Evolutionary conservation across 2,888 invertebrate genomes (phyloP).

Genomic region (Heteromurus nitidus): DNA sequence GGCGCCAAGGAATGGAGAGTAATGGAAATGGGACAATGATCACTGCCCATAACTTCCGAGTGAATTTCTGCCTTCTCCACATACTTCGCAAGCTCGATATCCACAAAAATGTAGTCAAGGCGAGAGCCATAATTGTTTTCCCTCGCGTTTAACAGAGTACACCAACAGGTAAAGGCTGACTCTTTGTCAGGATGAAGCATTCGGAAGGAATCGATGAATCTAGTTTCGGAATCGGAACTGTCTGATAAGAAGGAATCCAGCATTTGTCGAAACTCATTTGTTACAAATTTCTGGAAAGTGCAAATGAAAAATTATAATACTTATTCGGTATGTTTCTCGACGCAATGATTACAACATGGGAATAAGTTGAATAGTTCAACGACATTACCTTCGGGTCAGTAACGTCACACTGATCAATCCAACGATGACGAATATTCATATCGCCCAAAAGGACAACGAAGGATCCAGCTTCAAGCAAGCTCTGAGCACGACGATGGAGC

Average conservation of each 20-base stretch:
- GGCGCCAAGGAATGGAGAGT: conserved; percentile 62
- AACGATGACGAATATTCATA: conserved; percentile 65
- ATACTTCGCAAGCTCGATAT: conserved; percentile 58
- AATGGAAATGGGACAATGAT: conserved; percentile 70
- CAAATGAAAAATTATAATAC: too few relatives aligned
- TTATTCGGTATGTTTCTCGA: too few relatives aligned
- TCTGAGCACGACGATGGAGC: conserved; percentile 52
- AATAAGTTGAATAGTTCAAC: not conserved
- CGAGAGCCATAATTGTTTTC: conserved; percentile 70
- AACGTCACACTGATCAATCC: conserved; percentile 58
- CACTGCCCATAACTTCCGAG: conserved; percentile 65
- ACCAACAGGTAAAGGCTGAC: conserved; percentile 69
- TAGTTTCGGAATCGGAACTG: not conserved
- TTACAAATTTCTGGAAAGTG: conserved; percentile 42
- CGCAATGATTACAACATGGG: too few relatives aligned
- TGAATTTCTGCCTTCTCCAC: conserved; percentile 64
- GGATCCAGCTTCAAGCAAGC: conserved; percentile 52
- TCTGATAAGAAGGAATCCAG: conserved; percentile 45
- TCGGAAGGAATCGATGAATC: conserved; percentile 67
- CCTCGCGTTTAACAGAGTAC: conserved; percentile 63
- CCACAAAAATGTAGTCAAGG: conserved; percentile 69
- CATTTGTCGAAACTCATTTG: conserved; percentile 48
- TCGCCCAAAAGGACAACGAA: conserved; percentile 69
- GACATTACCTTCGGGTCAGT: conserved; percentile 43
- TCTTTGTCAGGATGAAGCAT: conserved; percentile 47